Base-by-base conservation (phyloP, 2,888 invertebrate genomes). In the Polietes domitor region DNA sequence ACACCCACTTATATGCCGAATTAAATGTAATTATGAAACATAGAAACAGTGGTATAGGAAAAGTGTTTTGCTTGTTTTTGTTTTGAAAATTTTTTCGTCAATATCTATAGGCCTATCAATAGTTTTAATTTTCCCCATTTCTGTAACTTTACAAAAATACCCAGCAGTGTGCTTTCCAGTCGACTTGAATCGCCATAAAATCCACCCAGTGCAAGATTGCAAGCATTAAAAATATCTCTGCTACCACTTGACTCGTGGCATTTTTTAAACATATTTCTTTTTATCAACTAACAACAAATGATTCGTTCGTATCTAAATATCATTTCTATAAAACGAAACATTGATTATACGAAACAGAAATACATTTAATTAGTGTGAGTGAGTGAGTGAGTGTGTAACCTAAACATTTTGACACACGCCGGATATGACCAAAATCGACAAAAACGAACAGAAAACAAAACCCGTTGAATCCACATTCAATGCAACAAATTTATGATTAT, bases 331-430 rank as follows among this genome's bases (percentile, higher is more conserved):
- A 58, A 63, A 17, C 63, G 0, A 37, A 65, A 37, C 19, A 43
- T 43, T 68, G 68, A 68, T 68, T 68, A 68, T 68, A 43, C 43
- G 24, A 68, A 68, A 68, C 21, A 43, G 12, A 37, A 68, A 68
- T 68, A 68, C 43, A 15, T 41, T 58, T 58, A 58, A 68, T 68
- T 68, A 37, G 5, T 61, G 9, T 61, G 28, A n/a, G 37, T 37
- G 37, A 3, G 37, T 9, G 37, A 5, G 32, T 41, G 12, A 7
- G 41, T 47, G 58, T 24, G 26, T 50, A 77, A 73, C 24, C 63
- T 55, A 80, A 82, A 82, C 68, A 81, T 80, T 85, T 86, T 85
- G 83, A 85, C 86, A 85, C 82, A 86, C 86, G 86, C 86, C 87
- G 87, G 87, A 87, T 86, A 83, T 80, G 80, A 70, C 82, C 82